Conservation (phyloP, 2,888 invertebrate species). For the Anagyrus pseudococci region DNA sequence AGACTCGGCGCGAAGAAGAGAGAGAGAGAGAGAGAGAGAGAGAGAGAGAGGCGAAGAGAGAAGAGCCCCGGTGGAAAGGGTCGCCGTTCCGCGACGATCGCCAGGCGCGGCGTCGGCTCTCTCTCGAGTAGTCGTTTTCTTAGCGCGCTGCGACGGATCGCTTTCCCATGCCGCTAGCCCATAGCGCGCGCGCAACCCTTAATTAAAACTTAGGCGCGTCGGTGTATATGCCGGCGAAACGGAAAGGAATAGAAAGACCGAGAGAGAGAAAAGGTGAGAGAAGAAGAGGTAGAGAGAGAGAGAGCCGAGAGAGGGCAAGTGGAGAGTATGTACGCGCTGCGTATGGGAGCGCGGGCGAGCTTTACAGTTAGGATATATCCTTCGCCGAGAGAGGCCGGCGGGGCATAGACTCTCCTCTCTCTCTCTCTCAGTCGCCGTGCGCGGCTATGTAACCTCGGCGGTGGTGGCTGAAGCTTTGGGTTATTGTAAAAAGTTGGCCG, state of each 20-base stretch:
- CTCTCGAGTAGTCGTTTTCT: no score
- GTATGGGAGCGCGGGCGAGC: not conserved
- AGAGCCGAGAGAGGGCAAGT: no score
- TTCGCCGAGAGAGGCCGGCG: not conserved
- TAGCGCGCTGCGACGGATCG: not conserved
- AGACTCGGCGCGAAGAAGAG: not conserved
- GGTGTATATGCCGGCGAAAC: not conserved
- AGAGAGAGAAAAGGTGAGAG: no score
- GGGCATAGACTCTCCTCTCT: not conserved
- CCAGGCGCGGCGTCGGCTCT: not conserved
- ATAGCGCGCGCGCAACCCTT: slow-evolving; percentile 11
- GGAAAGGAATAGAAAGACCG: not conserved
- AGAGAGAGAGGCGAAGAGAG: not conserved
- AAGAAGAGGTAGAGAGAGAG: no score
- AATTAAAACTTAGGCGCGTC: slow-evolving; percentile 24
- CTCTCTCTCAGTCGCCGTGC: not conserved
- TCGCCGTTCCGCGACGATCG: slow-evolving; percentile 5
- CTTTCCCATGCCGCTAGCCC: not conserved
- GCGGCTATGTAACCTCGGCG: no score
- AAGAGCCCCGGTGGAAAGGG: not conserved
- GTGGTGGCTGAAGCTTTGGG: not conserved
- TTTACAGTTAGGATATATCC: slow-evolving; percentile 22
- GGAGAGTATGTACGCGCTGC: not conserved
- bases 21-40: not conserved
- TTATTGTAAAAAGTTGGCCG: not conserved